phyloP scores from a whole-genome alignment of 2,797 vertebrate species.

The Uromys caudimaculatus region DNA sequence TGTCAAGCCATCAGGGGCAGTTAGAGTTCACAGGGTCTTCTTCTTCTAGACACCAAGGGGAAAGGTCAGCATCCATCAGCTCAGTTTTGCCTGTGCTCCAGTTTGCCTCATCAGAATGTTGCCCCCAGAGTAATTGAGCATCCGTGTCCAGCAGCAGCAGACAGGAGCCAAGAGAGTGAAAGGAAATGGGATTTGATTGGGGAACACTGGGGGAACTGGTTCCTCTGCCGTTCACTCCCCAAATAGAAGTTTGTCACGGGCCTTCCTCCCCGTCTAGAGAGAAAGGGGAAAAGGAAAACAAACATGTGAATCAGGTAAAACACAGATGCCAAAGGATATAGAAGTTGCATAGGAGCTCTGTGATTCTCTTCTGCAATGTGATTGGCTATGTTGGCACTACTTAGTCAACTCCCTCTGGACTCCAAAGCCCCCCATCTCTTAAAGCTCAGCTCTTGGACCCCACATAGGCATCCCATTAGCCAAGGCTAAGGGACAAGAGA shows the following conservation, averaged over 20 bases:
- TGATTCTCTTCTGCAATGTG: not conserved
- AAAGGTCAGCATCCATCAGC: not conserved
- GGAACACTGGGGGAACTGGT: not conserved
- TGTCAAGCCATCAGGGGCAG: not conserved
- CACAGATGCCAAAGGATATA: not conserved
- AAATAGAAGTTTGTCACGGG: not conserved
- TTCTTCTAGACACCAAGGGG: not conserved
- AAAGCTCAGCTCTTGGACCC: not conserved
- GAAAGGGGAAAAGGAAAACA: not conserved
- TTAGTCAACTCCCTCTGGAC: not conserved
- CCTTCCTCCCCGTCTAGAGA: not conserved
- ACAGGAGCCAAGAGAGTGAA: not conserved
- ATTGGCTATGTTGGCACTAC: not conserved
- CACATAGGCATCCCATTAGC: not conserved
- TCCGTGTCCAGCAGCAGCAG: not conserved
- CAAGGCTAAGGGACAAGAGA: not conserved
- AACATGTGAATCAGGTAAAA: not conserved
- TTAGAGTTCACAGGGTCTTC: not conserved
- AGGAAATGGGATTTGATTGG: not conserved
- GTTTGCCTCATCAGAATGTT: not conserved
- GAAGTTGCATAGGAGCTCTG: not conserved
- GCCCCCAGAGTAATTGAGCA: not conserved
- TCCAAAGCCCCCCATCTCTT: not conserved
- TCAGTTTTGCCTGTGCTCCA: not conserved
- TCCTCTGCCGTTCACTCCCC: not conserved